Base-by-base conservation (phyloP, 2,888 invertebrate genomes). In the Digitonthophagus gazella region DNA sequence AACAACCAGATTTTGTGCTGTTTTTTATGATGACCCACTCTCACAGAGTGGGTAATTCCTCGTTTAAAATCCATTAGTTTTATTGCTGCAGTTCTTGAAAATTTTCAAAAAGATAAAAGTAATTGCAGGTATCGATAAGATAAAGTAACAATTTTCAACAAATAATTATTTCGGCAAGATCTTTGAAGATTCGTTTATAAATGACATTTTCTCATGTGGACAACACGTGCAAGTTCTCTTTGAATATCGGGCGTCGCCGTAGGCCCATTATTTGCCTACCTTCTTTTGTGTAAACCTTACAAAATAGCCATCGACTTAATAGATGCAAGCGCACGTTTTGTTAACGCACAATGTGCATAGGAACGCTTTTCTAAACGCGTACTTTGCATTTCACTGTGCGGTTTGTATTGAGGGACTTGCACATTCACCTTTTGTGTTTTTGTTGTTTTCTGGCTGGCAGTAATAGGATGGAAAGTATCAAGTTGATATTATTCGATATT, bases 161-260 rank as follows among this genome's bases (percentile, higher is more conserved):
- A n/a, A n/a, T n/a, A n/a, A n/a, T n/a, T n/a, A n/a, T n/a, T n/a
- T n/a, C n/a, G n/a, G n/a, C n/a, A n/a, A n/a, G n/a, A n/a, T n/a
- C n/a, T n/a, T n/a, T n/a, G n/a, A n/a, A n/a, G n/a, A n/a, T 44
- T 44, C 28, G 2, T 44, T 44, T 44, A 44, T 8, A 44, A 44
- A 11, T 44, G 28, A 44, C 28, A 19, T 61, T 61, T 61, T 61
- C 61, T 61, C 18, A 61, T 61, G 19, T 20, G 61, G 61, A 61
- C 28, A 44, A 44, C 28, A 44, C 28, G 28, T 44, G 28, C 28
- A 44, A 44, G 28, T 44, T 44, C 28, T 44, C 28, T 44, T 44
- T 44, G 28, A 44, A 44, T 44, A 44, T 44, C n/a, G n/a, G n/a
- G n/a, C n/a, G 11, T 44, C 28, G 28, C n/a, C n/a, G n/a, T n/a